phyloP scores from a whole-genome alignment of 2,888 invertebrate species.

The Myathropa florea region DNA sequence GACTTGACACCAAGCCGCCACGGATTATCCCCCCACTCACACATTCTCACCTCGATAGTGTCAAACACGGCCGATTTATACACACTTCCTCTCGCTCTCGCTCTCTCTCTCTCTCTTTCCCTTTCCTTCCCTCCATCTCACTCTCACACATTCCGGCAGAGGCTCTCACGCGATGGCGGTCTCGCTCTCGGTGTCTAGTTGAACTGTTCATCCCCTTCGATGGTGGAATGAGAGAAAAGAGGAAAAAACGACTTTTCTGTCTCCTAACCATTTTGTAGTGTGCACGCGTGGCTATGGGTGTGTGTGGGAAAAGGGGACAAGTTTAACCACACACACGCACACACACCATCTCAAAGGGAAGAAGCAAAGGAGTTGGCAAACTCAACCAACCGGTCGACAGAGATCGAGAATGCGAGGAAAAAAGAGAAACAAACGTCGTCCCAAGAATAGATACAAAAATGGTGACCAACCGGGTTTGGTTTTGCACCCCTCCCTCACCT shows the following conservation, averaged over 20 bases:
- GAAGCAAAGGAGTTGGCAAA: neutral
- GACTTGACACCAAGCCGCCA: constrained; percentile 71
- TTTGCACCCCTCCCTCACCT: constrained; percentile 60
- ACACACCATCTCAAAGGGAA: neutral
- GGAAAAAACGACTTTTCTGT: constrained; percentile 61
- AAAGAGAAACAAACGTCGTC: constrained; percentile 52
- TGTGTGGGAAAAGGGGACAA: constrained; percentile 75
- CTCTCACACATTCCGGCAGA: too few relatives aligned
- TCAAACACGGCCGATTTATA: constrained; percentile 72
- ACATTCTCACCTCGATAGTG: constrained; percentile 73
- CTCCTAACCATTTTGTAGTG: constrained; percentile 53
- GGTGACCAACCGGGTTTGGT: constrained; percentile 71
- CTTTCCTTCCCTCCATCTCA: too few relatives aligned
- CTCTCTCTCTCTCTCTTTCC: neutral
- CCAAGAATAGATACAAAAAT: constrained; percentile 70
- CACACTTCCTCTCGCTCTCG: neutral
- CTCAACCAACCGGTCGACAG: constrained; percentile 67
- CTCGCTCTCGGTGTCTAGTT: constrained; percentile 14
- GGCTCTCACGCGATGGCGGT: neutral
- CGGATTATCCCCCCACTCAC: constrained; percentile 76
- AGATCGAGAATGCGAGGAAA: constrained; percentile 50
- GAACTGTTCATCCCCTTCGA: constrained; percentile 34
- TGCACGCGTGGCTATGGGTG: constrained; percentile 22
- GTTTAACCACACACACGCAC: constrained; percentile 76
- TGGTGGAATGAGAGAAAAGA: constrained; percentile 70